phyloP scores from a whole-genome alignment of 2,797 vertebrate species.

The Hafferia zeledoni region DNA sequence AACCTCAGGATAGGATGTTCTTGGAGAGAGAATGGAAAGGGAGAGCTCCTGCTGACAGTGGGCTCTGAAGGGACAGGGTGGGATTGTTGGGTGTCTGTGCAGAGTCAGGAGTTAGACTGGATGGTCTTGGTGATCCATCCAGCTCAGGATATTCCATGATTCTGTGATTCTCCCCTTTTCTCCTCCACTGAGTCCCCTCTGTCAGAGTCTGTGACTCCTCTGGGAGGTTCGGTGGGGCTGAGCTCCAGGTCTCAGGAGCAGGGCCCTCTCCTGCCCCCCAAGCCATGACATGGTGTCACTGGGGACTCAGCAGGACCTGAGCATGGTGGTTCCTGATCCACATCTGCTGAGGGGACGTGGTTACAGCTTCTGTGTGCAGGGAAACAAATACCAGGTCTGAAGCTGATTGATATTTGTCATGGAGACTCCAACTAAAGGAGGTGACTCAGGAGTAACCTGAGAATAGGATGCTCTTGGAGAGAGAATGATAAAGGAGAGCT shows the following conservation, averaged over 20 bases:
- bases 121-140: background rate
- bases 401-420: background rate
- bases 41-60: background rate
- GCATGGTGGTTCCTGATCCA: background rate
- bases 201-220: background rate
- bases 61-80: too few relatives aligned
- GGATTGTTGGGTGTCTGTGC: background rate
- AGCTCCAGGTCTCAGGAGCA: background rate
- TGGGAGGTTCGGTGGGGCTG: background rate
- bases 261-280: too few relatives aligned
- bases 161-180: background rate
- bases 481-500: background rate
- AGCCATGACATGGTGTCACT: background rate
- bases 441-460: background rate
- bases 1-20: background rate
- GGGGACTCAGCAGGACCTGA: too few relatives aligned
- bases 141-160: background rate
- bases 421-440: background rate
- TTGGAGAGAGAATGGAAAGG: background rate
- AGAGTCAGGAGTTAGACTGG: background rate
- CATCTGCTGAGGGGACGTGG: background rate
- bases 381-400: background rate
- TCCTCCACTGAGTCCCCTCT: fast-evolving
- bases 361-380: background rate
- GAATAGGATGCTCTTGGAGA: background rate